These are phyloP conservation scores for Pocota personata DNA, from an alignment of 2,888 invertebrate species.

Conservation along the genomic window DNA sequence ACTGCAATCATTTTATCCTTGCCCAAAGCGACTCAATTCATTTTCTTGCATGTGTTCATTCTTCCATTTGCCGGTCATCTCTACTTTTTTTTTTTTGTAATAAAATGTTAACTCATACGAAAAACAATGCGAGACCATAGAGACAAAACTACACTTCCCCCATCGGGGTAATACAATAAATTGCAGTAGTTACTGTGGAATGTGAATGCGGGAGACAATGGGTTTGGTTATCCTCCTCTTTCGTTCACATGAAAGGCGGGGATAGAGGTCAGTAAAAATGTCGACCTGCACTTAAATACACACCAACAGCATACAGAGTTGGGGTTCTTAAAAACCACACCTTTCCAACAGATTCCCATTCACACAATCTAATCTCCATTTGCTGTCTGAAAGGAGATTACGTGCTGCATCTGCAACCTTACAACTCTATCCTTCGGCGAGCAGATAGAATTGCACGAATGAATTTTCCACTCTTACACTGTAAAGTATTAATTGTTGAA, in stretches of 20 bases:
- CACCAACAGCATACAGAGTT: conserved; percentile 8
- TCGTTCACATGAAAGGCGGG: background rate
- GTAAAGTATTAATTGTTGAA: conserved; percentile 17
- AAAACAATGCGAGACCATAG: background rate
- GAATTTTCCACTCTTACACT: background rate
- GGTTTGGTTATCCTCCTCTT: background rate
- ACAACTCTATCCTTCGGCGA: conserved; percentile 10
- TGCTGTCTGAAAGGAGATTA: conserved; percentile 17
- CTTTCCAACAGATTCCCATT: conserved; percentile 29
- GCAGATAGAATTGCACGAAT: background rate
- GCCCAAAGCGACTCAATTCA: conserved; percentile 2
- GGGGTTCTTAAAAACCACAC: conserved; percentile 26
- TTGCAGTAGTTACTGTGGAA: background rate
- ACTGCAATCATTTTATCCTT: conserved; percentile 20
- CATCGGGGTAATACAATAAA: background rate
- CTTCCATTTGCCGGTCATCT: background rate
- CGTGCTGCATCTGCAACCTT: background rate
- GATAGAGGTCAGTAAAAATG: conserved; percentile 35
- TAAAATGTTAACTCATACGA: background rate
- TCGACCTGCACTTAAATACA: conserved; percentile 42
- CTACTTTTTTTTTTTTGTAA: background rate
- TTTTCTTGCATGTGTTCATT: background rate
- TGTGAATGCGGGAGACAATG: conserved; percentile 25
- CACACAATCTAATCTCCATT: conserved; percentile 47
- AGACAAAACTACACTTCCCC: background rate